Evolutionary conservation across 2,797 vertebrate genomes (phyloP), one percentile per base, ranked within the genome.

Genomic region (Hozukius guyotensis): DNA sequence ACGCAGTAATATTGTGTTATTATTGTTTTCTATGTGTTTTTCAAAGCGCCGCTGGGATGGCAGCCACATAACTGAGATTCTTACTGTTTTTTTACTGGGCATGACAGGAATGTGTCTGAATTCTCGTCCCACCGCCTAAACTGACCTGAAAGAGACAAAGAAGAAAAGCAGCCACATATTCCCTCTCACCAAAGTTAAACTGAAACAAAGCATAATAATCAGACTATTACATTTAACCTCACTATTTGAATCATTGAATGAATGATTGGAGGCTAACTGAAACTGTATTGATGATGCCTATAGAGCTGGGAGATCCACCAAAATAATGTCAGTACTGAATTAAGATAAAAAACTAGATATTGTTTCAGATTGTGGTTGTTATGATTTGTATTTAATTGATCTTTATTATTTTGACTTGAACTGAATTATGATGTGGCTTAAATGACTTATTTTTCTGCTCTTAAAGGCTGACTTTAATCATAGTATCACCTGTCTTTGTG

Each of bases 1-100:
- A 80, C 59, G 75, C 74, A 73, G 65, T 75, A 81, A 84, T 86
- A 77, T 85, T 82, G 56, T 68, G 72, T 91, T 88, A 80, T 90
- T 89, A 86, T 88, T 87, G 64, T 85, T 84, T 84, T 76, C 4
- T 32, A 80, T 83, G 74, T 61, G 49, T 53, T 64, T 49, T 80
- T 91, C 70, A 81, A 82, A 87, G 66, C 56, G 49, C 65, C 13
- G 12, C 75, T 36, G 77, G 90, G 72, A 87, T 82, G 61, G 64
- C 65, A 22, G 84, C 88, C 86, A 88, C 87, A 90, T 91, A 81
- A 75, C 82, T 87, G 36, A 82, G 42, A 93, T 93, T 88, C 81
- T 90, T 90, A 29, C 62, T 62, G 64, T 80, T 72, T 89, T 88
- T 84, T 78, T 70, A 68, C 27, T 42, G 72, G 73, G 62, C 72